phyloP scores from a whole-genome alignment of 2,113 vertebrate species.

The Delphinus delphis region DNA sequence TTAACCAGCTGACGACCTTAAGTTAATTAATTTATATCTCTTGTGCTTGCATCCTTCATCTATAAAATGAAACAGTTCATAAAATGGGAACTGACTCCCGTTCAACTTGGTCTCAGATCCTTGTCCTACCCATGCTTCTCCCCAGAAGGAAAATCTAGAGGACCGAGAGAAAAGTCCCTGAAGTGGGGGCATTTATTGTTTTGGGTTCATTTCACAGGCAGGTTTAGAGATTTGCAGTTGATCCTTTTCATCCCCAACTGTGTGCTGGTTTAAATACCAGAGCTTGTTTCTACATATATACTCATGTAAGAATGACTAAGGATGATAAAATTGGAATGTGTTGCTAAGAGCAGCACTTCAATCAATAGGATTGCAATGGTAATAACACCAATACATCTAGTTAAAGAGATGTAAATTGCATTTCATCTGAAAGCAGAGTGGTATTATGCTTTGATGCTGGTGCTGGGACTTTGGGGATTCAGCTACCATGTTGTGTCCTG shows the following conservation, averaged over 20 bases:
- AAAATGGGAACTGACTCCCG: not conserved
- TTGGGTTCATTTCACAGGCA: constrained; percentile 71
- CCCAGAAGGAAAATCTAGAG: not conserved
- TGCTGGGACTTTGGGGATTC: not conserved
- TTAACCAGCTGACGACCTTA: not conserved
- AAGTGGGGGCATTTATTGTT: constrained; percentile 46
- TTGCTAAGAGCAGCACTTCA: constrained; percentile 79
- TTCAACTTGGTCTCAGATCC: not conserved
- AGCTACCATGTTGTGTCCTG: not conserved
- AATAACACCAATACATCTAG: constrained; percentile 77
- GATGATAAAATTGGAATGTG: constrained; percentile 81
- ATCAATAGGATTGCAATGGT: constrained; percentile 80
- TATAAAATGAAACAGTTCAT: constrained; percentile 5
- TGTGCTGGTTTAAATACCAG: constrained; percentile 80
- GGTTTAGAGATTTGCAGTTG: constrained; percentile 75
- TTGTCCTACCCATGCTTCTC: not conserved
- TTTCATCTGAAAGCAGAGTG: constrained; percentile 72
- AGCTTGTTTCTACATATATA: constrained; percentile 76
- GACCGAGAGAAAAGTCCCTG: not conserved
- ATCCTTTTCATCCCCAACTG: constrained; percentile 72
- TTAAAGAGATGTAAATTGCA: constrained; percentile 81
- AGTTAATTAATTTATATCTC: not conserved
- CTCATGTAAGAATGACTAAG: constrained; percentile 81
- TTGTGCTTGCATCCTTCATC: not conserved
- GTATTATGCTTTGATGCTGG: not conserved